Evolutionary conservation across 35 echinoderm and acorn worm species (phyloP).

Genomic region (Nesometra sesokonis): DNA sequence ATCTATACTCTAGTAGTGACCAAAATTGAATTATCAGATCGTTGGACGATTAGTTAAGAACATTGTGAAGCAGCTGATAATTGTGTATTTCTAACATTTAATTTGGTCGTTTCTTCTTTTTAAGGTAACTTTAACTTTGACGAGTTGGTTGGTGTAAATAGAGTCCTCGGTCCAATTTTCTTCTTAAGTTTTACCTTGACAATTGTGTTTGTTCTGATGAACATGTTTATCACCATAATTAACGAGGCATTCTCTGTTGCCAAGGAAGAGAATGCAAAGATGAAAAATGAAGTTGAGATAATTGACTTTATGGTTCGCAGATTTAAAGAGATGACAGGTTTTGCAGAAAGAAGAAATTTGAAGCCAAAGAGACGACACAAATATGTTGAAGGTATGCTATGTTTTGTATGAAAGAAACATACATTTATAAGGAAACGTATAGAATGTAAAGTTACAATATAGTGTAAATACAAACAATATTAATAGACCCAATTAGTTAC

Average conservation of each 20-base stretch:
- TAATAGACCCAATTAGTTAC: too few species aligned
- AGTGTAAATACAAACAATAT: too few species aligned
- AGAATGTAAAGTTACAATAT: too few species aligned
- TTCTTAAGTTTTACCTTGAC: conserved; percentile 87
- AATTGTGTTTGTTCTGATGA: conserved; percentile 86
- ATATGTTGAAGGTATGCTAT: conserved; percentile 88
- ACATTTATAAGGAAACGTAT: too few species aligned
- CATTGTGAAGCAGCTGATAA: too few species aligned
- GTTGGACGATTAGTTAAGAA: too few species aligned
- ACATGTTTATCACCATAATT: conserved; percentile 99
- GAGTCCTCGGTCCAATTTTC: conserved; percentile 69
- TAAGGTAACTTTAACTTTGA: conserved; percentile 92
- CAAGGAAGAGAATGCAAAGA: conserved; percentile 33
- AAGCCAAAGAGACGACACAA: conserved; percentile 19
- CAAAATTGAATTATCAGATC: too few species aligned
- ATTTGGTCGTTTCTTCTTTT: background rate
- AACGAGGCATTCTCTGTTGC: conserved; percentile 73
- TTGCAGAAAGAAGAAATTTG: conserved; percentile 40
- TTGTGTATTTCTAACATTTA: too few species aligned
- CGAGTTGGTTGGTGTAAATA: conserved; percentile 49
- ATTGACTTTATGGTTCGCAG: conserved; percentile 92
- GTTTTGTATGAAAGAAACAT: too few species aligned
- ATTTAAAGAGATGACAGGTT: conserved; percentile 64
- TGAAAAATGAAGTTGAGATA: conserved; percentile 82
- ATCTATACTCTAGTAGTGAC: too few species aligned